A percentile compares a stretch with the other conserved stretches of the same genome.
Evolutionary conservation across 2,797 vertebrate species (phyloP).

Genomic region (Hybognathus amarus): DNA sequence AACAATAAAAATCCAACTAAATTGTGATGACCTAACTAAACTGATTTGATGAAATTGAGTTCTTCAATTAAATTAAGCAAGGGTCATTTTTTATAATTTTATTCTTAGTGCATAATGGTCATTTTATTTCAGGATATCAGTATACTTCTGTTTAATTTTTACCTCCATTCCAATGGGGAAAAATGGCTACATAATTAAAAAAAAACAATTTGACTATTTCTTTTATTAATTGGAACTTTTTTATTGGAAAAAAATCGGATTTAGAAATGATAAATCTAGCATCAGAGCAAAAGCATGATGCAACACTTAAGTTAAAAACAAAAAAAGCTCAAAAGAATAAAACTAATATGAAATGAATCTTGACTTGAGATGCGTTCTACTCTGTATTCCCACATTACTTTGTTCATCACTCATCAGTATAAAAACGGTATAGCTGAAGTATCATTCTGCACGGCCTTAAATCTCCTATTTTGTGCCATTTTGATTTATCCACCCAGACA

Average conservation of each 20-base stretch:
- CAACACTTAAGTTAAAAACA: background rate
- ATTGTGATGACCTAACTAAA: background rate
- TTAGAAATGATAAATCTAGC: background rate
- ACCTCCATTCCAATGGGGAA: background rate
- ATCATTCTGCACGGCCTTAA: background rate
- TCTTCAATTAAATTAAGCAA: background rate
- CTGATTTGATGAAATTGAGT: background rate
- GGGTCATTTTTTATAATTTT: background rate
- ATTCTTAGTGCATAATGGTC: background rate
- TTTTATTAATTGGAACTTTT: background rate
- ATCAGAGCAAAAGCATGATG: background rate
- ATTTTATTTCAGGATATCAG: background rate
- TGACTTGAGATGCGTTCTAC: background rate
- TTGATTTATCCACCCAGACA: slow-evolving; percentile 61
- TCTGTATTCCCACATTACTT: background rate
- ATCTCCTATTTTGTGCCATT: slow-evolving; percentile 44
- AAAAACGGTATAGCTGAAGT: background rate
- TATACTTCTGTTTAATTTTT: background rate
- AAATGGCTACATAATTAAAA: background rate
- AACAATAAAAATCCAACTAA: background rate
- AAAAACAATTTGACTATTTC: background rate
- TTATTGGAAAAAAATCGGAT: background rate
- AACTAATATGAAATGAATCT: background rate
- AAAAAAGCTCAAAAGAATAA: background rate
- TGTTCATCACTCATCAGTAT: background rate